phyloP scores from a whole-genome alignment of 2,113 vertebrate species.

The Daphoenositta chrysoptera region DNA sequence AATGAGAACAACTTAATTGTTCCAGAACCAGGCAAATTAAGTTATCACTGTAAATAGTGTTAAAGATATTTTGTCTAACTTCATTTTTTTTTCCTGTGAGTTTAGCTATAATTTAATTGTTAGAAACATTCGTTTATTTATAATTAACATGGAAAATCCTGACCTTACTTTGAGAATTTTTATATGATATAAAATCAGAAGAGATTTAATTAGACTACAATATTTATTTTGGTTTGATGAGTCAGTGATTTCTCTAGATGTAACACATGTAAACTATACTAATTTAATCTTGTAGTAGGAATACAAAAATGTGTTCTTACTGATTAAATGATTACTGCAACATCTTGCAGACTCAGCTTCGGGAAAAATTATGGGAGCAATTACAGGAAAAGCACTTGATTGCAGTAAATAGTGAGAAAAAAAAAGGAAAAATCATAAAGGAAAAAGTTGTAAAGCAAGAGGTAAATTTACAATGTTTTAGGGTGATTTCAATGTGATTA shows the following conservation, averaged over 20 bases:
- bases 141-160: not conserved
- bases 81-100: not conserved
- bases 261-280: conserved; percentile 13
- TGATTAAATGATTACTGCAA: conserved; percentile 54
- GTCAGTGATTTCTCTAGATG: conserved; percentile 19
- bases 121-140: not conserved
- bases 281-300: conserved; percentile 32
- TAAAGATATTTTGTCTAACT: not conserved
- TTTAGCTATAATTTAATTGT: not conserved
- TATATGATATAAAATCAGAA: not conserved
- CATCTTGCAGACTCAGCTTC: conserved; percentile 1
- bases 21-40: not conserved
- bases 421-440: not conserved
- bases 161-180: not conserved
- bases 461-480: not conserved
- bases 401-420: not conserved
- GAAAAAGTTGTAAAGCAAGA: not conserved
- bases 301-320: conserved; percentile 25
- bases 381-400: conserved; percentile 38
- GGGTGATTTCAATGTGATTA: not conserved
- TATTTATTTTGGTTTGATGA: conserved; percentile 43
- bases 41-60: not conserved
- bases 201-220: not conserved
- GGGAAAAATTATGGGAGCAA: conserved; percentile 27
- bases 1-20: not conserved